Percentiles rank a stretch among this genome's conserved stretches.
Conservation (phyloP, 2,797 vertebrate species). For the Limnodromus scolopaceus region DNA sequence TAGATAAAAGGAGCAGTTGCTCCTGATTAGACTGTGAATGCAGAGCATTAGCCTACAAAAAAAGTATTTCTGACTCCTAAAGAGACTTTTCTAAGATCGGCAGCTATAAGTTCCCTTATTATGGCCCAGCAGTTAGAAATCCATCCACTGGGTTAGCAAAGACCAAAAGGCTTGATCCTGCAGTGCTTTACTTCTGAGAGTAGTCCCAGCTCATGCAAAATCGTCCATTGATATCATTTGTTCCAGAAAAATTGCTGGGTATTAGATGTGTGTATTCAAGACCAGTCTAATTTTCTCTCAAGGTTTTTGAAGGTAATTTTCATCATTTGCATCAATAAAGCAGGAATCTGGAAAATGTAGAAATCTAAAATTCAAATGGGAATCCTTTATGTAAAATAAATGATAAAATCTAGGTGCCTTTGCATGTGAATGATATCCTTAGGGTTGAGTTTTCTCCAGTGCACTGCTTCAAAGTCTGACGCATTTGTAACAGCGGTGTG, state of each 20-base stretch:
- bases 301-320: slow-evolving; percentile 54
- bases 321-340: slow-evolving; percentile 51
- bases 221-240: neutral
- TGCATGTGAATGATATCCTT: slow-evolving; percentile 54
- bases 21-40: slow-evolving; percentile 11
- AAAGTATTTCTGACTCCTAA: neutral
- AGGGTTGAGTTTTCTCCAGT: slow-evolving; percentile 13
- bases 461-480: slow-evolving; percentile 8
- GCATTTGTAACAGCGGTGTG: neutral
- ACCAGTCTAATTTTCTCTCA: slow-evolving; percentile 23
- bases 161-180: neutral
- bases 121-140: neutral
- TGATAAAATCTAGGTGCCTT: slow-evolving; percentile 37
- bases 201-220: neutral
- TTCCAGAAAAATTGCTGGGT: neutral
- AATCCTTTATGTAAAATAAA: slow-evolving; percentile 50
- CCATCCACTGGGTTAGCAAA: neutral
- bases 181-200: neutral
- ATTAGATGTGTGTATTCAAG: slow-evolving; percentile 11
- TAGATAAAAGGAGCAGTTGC: slow-evolving; percentile 33
- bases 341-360: slow-evolving; percentile 25
- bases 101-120: neutral
- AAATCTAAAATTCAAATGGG: slow-evolving; percentile 62
- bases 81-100: neutral
- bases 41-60: neutral